These are phyloP conservation scores for Nestor notabilis DNA, from an alignment of 2,113 vertebrate genomes.

Conservation along the genomic window DNA sequence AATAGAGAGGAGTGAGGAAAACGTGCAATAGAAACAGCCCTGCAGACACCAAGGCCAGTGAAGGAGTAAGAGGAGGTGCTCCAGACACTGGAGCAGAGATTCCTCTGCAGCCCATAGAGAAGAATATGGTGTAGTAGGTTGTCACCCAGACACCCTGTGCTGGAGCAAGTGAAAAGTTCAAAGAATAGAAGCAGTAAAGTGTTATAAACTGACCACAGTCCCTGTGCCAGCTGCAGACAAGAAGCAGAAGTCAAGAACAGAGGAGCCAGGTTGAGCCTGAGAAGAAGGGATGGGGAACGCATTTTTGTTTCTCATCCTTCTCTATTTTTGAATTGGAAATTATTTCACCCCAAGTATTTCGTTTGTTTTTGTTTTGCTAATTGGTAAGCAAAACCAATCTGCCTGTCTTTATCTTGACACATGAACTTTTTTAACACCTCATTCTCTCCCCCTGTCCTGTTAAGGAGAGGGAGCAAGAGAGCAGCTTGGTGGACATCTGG, in stretches of 20 bases:
- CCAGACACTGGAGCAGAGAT: background rate
- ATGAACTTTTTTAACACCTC: background rate
- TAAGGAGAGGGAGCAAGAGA: background rate
- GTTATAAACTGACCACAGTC: background rate
- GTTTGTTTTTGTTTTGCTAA: background rate
- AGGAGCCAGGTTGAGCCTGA: background rate
- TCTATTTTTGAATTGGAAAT: background rate
- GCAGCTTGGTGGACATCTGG: background rate
- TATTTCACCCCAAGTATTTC: accelerated
- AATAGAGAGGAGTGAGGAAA: background rate
- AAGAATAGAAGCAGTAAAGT: background rate
- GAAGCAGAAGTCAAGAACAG: background rate
- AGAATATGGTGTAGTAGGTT: too few relatives aligned
- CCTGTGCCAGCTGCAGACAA: accelerated
- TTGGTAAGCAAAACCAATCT: background rate
- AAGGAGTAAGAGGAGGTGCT: background rate
- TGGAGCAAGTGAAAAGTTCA: background rate
- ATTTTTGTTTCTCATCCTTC: background rate
- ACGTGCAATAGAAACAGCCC: background rate
- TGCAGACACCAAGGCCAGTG: background rate
- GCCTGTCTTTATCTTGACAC: background rate
- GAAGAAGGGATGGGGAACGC: background rate
- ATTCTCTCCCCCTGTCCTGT: background rate
- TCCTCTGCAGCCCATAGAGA: background rate
- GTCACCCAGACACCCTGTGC: background rate